Percentiles rank a stretch among this genome's conserved stretches.
Conservation (phyloP, 2,888 invertebrate species). For the Augiades crinisus region DNA sequence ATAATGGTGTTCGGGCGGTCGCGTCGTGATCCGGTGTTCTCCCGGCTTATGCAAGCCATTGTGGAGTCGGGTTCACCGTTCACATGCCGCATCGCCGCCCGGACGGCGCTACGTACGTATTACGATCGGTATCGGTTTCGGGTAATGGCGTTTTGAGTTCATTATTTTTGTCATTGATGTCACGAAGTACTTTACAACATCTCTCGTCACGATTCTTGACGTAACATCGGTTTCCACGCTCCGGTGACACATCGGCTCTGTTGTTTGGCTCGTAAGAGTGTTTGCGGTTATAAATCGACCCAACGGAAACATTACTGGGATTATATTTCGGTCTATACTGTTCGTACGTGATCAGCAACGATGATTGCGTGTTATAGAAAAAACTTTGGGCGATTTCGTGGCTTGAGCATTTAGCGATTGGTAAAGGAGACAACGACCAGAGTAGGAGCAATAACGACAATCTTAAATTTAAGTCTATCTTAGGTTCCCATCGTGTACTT, state of each 20-base stretch:
- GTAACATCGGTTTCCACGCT: conserved; percentile 58
- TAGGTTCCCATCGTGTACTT: not conserved
- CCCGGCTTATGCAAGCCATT: conserved; percentile 59
- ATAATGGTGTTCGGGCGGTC: conserved; percentile 50
- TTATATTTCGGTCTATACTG: not conserved
- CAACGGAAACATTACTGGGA: not conserved
- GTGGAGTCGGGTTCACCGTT: conserved; percentile 45
- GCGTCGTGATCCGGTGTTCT: conserved; percentile 61
- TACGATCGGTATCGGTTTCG: conserved; percentile 54
- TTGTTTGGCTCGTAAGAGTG: conserved; percentile 19
- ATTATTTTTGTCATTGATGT: conserved; percentile 59
- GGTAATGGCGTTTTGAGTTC: conserved; percentile 50
- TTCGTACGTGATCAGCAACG: not conserved
- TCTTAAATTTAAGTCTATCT: conserved; percentile 1
- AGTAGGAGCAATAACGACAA: too few species aligned
- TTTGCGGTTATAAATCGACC: conserved; percentile 36
- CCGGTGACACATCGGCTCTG: conserved; percentile 43
- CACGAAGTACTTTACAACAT: conserved; percentile 54
- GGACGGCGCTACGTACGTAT: conserved; percentile 36
- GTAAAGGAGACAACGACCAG: too few species aligned
- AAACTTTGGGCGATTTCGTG: not conserved
- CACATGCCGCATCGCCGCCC: conserved; percentile 41
- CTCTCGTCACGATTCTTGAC: conserved; percentile 56
- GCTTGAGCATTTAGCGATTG: too few species aligned
- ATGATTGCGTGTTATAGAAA: conserved; percentile 6